Conservation (phyloP, 1,140 invertebrate species). For the Trinorchestia longiramus region DNA sequence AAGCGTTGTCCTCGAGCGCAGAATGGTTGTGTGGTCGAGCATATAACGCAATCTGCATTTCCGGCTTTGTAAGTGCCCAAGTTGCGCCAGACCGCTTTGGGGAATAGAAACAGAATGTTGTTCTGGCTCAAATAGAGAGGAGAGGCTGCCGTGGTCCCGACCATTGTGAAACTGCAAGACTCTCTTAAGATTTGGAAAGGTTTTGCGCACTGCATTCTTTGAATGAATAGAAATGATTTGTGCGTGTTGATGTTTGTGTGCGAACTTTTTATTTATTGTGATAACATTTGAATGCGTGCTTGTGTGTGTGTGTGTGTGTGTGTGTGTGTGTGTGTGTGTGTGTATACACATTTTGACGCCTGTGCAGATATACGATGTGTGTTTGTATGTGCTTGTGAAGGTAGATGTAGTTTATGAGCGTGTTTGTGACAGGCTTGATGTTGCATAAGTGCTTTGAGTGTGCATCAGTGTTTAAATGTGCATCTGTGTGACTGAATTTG, state of each 20-base stretch:
- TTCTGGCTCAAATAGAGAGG: not conserved
- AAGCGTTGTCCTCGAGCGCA: not conserved
- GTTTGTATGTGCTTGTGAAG: not conserved
- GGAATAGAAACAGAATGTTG: constrained; percentile 25
- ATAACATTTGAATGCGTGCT: not conserved
- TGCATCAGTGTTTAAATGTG: too few species aligned
- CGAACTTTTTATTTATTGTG: not conserved
- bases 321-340: too few species aligned
- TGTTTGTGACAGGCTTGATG: not conserved
- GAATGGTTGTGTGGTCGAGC: constrained; percentile 37
- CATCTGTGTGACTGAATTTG: too few species aligned
- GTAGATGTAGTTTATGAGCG: not conserved
- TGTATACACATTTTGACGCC: too few species aligned
- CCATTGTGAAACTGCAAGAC: not conserved
- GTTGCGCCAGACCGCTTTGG: not conserved
- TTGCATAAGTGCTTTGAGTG: too few species aligned
- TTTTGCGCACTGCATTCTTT: not conserved
- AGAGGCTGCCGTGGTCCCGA: not conserved
- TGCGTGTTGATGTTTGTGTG: not conserved
- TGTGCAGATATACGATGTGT: not conserved
- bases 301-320: too few species aligned
- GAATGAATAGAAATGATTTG: not conserved
- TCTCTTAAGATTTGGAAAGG: not conserved
- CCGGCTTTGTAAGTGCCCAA: constrained; percentile 21
- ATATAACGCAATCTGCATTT: constrained; percentile 48